Evolutionary conservation across 2,113 vertebrate genomes (phyloP), one percentile per base, ranked within the genome.

Genomic region (Cathartes aura): DNA sequence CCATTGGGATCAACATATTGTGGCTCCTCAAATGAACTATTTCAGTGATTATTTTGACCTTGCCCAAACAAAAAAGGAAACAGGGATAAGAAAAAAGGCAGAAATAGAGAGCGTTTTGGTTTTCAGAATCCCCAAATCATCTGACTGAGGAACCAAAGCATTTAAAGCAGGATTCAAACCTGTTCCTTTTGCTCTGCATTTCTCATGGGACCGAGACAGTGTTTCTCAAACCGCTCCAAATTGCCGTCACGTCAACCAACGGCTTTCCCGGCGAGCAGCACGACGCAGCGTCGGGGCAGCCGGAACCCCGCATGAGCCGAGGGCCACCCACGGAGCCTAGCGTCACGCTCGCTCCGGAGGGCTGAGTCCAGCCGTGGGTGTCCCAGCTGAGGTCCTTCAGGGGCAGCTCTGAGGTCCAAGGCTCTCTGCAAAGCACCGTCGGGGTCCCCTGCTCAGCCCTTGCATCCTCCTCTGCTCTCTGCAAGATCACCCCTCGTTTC

Each of bases 301-400:
- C 6, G 16, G 60, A 71, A 4, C 73, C 68, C 81, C 16, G 3
- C 0, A 2, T 14, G 30, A 86, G 55, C 73, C 38, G 0, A 20
- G 80, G 96, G 93, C 96, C 95, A 96, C 93, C 91, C 96, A 89
- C 1, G 0, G 89, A 96, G 91, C 83, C 66, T 67, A 52, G 86
- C 50, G 2, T 70, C 93, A 87, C 0, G 0, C 42, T 67, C 2
- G 0, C 80, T 89, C 72, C 4, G 0, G 29, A 55, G 70, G 47
- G 71, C 75, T 27, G 32, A 45, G 47, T 21, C 93, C 87, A 52
- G 80, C 67, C 20, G 8, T 53, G 84, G 20, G 23, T 75, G 90
- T 80, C 90, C 74, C 38, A 14, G 55, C 87, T 4, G 12, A 83
- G 74, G 67, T 83, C 62, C 80, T 60, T 22, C 87, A 42, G 62